Percentiles rank a stretch among this genome's conserved stretches.
phyloP scores from a whole-genome alignment of 1,140 invertebrate species.

The Anagrus nilaparvatae region DNA sequence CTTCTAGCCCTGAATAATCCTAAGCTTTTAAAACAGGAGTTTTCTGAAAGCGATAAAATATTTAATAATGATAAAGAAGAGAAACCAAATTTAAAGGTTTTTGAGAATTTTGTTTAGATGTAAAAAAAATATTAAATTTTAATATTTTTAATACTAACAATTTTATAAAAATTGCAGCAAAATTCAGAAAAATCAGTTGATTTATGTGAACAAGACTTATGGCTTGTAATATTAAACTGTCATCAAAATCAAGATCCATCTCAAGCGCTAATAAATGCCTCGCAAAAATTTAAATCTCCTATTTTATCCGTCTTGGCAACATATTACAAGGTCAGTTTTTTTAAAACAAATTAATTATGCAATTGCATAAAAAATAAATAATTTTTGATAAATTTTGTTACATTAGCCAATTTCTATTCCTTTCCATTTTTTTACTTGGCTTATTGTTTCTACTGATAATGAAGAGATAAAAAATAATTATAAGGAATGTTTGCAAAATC shows the following conservation, averaged over 20 bases:
- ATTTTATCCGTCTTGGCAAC: conserved; percentile 53
- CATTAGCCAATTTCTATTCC: conserved; percentile 52
- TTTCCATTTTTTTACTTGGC: conserved; percentile 53
- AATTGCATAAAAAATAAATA: not conserved
- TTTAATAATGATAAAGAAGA: conserved; percentile 10
- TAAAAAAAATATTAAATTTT: not conserved
- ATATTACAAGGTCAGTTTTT: conserved; percentile 49
- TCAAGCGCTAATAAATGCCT: conserved; percentile 47
- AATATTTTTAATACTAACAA: not conserved
- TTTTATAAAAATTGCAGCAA: not conserved
- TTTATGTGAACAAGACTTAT: conserved; percentile 39
- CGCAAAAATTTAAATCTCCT: conserved; percentile 44
- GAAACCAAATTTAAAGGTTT: not conserved
- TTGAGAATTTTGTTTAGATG: not conserved
- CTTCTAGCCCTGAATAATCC: conserved; percentile 26
- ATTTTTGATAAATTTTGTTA: conserved; percentile 4
- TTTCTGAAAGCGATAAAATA: conserved; percentile 1
- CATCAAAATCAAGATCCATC: conserved; percentile 58
- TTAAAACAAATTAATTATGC: conserved; percentile 1
- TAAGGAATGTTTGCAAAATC: conserved; percentile 32
- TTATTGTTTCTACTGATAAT: conserved; percentile 40
- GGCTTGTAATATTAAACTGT: conserved; percentile 51
- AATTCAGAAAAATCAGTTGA: not conserved
- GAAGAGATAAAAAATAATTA: conserved; percentile 33
- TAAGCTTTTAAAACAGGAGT: conserved; percentile 14